Conservation (phyloP, 2,888 invertebrate species). For the Drosophila putrida region DNA sequence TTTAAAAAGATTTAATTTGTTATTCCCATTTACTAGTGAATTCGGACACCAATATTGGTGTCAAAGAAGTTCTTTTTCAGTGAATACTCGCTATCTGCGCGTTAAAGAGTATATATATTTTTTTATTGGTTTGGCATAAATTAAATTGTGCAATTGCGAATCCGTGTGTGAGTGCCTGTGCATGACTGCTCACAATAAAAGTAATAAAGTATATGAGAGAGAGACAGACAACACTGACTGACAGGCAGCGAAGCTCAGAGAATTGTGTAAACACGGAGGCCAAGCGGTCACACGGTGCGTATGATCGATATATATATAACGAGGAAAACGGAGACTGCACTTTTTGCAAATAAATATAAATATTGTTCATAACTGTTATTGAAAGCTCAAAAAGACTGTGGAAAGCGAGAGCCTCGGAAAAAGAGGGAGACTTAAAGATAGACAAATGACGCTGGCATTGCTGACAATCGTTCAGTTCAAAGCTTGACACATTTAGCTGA, state of each 20-base stretch:
- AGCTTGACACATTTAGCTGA: conserved; percentile 20
- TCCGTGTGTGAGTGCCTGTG: conserved; percentile 13
- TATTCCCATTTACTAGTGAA: not conserved
- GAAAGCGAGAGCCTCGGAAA: not conserved
- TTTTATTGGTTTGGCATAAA: conserved; percentile 39
- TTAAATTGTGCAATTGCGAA: conserved; percentile 55
- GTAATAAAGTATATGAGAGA: conserved; percentile 23
- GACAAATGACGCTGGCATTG: not conserved
- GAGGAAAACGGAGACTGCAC: conserved; percentile 9
- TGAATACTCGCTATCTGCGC: conserved; percentile 9
- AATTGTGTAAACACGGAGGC: conserved; percentile 44
- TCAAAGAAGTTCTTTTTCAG: not conserved
- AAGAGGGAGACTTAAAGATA: not conserved
- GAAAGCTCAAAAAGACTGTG: conserved; percentile 33
- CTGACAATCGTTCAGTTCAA: not conserved
- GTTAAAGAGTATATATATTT: conserved; percentile 20
- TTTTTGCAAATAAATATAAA: conserved; percentile 29
- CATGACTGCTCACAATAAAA: conserved; percentile 37
- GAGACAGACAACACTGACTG: conserved; percentile 61
- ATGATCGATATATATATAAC: conserved; percentile 39
- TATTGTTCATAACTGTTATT: conserved; percentile 30
- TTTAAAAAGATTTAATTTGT: not conserved
- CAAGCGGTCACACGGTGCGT: conserved; percentile 30
- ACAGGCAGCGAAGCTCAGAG: conserved; percentile 22
- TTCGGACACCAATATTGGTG: not conserved